Evolutionary conservation across 2,888 invertebrate species (phyloP).

Genomic region (Eupithecia abbreviata): DNA sequence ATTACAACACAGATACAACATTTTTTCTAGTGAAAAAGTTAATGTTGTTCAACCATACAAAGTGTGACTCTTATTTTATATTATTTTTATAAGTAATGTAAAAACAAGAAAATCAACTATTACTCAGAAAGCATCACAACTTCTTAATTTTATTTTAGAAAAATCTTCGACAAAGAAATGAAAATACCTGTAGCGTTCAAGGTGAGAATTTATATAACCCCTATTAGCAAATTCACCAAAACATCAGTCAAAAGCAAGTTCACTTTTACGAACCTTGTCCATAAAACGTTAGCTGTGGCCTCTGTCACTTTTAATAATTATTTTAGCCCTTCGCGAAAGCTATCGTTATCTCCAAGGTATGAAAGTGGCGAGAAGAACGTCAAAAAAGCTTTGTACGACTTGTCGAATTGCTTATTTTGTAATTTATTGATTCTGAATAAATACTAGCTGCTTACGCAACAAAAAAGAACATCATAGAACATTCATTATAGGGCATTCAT

Average conservation of each 20-base stretch:
- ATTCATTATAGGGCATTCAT: neutral
- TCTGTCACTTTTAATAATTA: slow-evolving; percentile 7
- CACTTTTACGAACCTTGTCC: slow-evolving; percentile 28
- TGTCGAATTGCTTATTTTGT: too few species aligned
- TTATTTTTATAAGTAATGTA: too few species aligned
- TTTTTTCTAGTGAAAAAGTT: neutral
- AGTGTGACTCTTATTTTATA: too few species aligned
- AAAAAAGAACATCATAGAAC: too few species aligned
- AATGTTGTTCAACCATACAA: too few species aligned
- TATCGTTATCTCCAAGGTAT: neutral
- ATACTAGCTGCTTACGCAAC: neutral
- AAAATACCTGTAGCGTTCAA: slow-evolving; percentile 5
- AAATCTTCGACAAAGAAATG: neutral
- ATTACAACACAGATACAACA: neutral
- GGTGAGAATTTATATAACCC: slow-evolving; percentile 24
- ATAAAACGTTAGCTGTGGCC: slow-evolving; percentile 13
- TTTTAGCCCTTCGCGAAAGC: neutral
- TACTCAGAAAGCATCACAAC: neutral
- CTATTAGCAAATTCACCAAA: slow-evolving; percentile 28
- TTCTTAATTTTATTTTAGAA: neutral
- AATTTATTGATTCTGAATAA: neutral
- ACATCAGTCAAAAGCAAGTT: slow-evolving; percentile 31
- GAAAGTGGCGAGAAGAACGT: neutral
- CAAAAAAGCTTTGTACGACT: too few species aligned
- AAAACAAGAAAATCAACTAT: neutral